Conservation (phyloP, 2,113 vertebrate species). For the Clinocottus analis region DNA sequence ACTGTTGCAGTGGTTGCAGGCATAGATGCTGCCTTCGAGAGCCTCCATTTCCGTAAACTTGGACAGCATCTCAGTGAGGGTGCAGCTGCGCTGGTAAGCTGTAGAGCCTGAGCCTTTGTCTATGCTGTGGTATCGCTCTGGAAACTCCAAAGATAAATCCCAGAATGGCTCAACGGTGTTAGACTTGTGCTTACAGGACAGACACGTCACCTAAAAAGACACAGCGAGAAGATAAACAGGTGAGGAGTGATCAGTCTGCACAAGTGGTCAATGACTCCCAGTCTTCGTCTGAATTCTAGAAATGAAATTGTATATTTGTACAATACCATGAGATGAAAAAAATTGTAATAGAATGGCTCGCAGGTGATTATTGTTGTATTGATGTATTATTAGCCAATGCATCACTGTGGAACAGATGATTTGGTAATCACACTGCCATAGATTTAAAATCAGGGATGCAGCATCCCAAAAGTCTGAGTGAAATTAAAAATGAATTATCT, state of each 20-base stretch:
- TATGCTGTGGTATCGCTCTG: constrained; percentile 93
- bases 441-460: background rate
- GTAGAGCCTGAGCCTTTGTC: constrained; percentile 87
- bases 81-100: constrained; percentile 89
- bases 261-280: background rate
- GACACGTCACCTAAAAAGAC: constrained; percentile 90
- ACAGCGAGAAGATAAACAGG: background rate
- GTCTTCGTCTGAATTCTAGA: background rate
- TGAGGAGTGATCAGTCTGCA: background rate
- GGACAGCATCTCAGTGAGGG: constrained; percentile 97
- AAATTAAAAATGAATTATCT: background rate
- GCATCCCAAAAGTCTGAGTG: background rate
- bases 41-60: constrained; percentile 99
- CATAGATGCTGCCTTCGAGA: constrained; percentile 96
- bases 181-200: constrained; percentile 97
- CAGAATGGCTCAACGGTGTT: constrained; percentile 98
- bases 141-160: constrained; percentile 98
- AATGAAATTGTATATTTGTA: background rate
- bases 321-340: background rate
- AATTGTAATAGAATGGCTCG: background rate
- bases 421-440: background rate
- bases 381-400: background rate
- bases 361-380: background rate
- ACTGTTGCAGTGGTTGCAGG: constrained; percentile 99
- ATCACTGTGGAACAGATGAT: background rate